phyloP scores from a whole-genome alignment of 2,888 invertebrate genomes.

The Hirtodrosophila histrioides region DNA sequence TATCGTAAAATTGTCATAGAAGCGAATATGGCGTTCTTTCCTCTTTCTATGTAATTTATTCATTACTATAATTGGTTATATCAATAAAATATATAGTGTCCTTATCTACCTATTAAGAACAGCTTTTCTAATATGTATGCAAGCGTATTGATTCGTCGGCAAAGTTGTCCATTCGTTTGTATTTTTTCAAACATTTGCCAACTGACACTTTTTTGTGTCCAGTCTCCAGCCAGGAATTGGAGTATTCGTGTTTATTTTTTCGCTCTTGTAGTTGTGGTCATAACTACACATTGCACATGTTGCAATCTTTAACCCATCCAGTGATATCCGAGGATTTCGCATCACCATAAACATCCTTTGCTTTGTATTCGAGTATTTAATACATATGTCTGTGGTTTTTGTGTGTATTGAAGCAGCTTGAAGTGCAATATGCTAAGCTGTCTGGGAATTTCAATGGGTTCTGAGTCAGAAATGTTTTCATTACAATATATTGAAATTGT shows the following conservation, averaged over 20 bases:
- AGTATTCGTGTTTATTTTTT: slow-evolving; percentile 11
- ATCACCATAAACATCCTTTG: slow-evolving; percentile 15
- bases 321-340: not conserved
- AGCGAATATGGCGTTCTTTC: too few relatives aligned
- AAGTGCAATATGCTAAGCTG: not conserved
- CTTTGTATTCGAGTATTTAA: not conserved
- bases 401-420: slow-evolving; percentile 10
- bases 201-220: slow-evolving; percentile 23
- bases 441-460: slow-evolving; percentile 4
- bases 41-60: too few relatives aligned
- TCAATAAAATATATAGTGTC: too few relatives aligned
- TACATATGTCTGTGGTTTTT: slow-evolving; percentile 19
- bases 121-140: too few relatives aligned
- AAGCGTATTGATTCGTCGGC: too few relatives aligned
- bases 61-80: too few relatives aligned
- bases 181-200: slow-evolving; percentile 28
- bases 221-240: not conserved
- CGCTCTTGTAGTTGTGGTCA: slow-evolving; percentile 35
- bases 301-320: slow-evolving; percentile 36
- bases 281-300: slow-evolving; percentile 47
- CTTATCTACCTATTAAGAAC: too few relatives aligned
- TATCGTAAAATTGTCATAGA: too few relatives aligned
- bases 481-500: too few relatives aligned
- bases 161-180: not conserved
- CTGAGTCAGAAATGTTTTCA: not conserved